Base-by-base conservation (phyloP, 2,797 vertebrate species). In the Nannoperca australis region DNA sequence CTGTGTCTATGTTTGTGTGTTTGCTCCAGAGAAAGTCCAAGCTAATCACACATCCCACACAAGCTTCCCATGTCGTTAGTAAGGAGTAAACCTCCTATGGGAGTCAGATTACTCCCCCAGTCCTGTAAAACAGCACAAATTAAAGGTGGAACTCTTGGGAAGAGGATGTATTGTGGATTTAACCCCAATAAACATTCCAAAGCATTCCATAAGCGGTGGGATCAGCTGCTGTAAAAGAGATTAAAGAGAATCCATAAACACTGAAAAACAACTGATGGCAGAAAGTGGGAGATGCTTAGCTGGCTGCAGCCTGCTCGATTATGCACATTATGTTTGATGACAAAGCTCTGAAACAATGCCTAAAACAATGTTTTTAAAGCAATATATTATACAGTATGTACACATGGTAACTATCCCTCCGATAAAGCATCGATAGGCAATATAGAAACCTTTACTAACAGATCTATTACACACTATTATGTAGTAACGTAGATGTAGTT, bases 51-150 rank as follows among this genome's bases (percentile, higher is more conserved):
- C 78, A 70, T 81, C 82, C 84, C 78, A 83, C 89, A 83, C 44
- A 87, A 76, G 42, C 60, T 83, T 92, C 85, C 75, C 88, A 91
- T 79, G 81, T 81, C 9, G 8, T 71, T 76, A 27, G 45, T 38
- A n/a, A 82, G 75, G 82, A 85, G 74, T 71, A 24, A 83, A 64
- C 44, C 70, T 69, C 15, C 36, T 3, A 0, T 47, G 63, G 60
- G 77, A 78, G 66, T 70, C 38, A 56, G 42, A 59, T 77, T 53
- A 66, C 67, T 73, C 63, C 73, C 74, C 59, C 3, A 47, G 24
- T 9, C 24, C 55, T 87, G 65, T 40, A 44, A 44, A 76, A 38
- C 32, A 22, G n/a, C n/a, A 32, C 0, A 32, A 76, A 74, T 86
- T 54, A 76, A 79, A 86, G 69, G 51, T 78, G 73, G 53, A 85